A percentile compares a stretch with the other conserved stretches of the same genome.
Conservation (phyloP, 2,797 vertebrate genomes). For the Cuniculus paca region DNA sequence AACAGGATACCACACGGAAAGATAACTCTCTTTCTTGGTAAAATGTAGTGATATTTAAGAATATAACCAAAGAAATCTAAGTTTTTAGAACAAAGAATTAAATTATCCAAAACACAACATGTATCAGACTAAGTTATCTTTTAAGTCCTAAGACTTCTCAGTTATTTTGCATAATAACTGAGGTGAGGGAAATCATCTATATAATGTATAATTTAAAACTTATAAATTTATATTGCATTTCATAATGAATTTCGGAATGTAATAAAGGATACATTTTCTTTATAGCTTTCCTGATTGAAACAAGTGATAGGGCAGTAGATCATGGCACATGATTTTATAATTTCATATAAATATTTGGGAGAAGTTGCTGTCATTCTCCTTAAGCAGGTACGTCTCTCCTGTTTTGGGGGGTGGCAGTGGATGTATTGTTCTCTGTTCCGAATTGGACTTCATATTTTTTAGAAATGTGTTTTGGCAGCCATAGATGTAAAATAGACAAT, state of each 20-base stretch:
- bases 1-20: neutral
- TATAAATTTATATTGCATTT: slow-evolving; percentile 32
- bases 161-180: slow-evolving; percentile 21
- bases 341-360: slow-evolving; percentile 56
- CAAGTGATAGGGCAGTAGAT: neutral
- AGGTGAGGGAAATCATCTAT: slow-evolving; percentile 11
- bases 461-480: neutral
- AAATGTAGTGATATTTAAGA: neutral
- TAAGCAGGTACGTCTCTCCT: neutral
- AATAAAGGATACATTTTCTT: slow-evolving; percentile 28
- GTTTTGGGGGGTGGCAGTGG: neutral
- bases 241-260: slow-evolving; percentile 51
- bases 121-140: slow-evolving; percentile 13
- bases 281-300: neutral
- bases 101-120: neutral
- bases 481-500: neutral
- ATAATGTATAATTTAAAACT: slow-evolving; percentile 34
- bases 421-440: neutral
- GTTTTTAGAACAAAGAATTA: slow-evolving; percentile 9
- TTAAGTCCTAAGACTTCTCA: neutral
- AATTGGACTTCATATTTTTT: neutral
- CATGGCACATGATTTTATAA: slow-evolving; percentile 16
- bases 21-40: neutral
- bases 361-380: slow-evolving; percentile 42
- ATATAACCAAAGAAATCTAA: slow-evolving; percentile 13